Evolutionary conservation across 2,888 invertebrate genomes (phyloP).

Genomic region (Heliconius ethilla): DNA sequence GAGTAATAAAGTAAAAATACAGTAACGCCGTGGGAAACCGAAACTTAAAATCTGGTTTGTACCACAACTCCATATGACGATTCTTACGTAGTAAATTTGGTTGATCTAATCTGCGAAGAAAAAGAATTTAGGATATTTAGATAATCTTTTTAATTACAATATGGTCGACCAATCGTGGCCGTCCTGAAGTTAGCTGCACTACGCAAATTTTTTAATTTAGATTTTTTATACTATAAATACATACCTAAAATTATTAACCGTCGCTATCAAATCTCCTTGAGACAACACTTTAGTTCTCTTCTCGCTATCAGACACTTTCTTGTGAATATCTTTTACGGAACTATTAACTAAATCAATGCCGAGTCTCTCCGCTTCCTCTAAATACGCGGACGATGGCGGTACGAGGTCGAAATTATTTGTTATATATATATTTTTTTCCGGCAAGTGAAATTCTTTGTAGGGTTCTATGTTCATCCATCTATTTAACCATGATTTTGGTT

Average conservation of each 20-base stretch:
- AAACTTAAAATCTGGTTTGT: conserved; percentile 91
- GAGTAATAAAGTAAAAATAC: conserved; percentile 87
- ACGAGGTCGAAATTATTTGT: conserved; percentile 86
- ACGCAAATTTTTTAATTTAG: too few species aligned
- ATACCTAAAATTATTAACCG: conserved; percentile 73
- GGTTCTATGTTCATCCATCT: conserved; percentile 83
- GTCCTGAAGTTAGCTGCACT: too few species aligned
- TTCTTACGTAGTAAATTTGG: conserved; percentile 74
- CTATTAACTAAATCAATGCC: conserved; percentile 59
- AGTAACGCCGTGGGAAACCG: conserved; percentile 89
- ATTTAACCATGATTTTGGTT: conserved; percentile 84
- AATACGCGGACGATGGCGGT: conserved; percentile 64
- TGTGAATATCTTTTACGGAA: conserved; percentile 65
- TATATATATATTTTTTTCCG: conserved; percentile 87
- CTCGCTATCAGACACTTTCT: conserved; percentile 51
- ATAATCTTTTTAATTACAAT: neutral
- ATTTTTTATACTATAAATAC: neutral
- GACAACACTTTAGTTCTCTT: conserved; percentile 53
- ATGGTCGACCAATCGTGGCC: too few species aligned
- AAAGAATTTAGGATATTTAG: neutral
- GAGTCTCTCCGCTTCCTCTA: conserved; percentile 57
- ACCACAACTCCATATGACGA: conserved; percentile 88
- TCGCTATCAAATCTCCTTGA: conserved; percentile 66
- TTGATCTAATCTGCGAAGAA: conserved; percentile 63
- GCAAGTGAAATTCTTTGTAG: conserved; percentile 84